Evolutionary conservation across 2,113 vertebrate species (phyloP), one percentile per base, ranked within the genome.

Genomic region (Carassius auratus): DNA sequence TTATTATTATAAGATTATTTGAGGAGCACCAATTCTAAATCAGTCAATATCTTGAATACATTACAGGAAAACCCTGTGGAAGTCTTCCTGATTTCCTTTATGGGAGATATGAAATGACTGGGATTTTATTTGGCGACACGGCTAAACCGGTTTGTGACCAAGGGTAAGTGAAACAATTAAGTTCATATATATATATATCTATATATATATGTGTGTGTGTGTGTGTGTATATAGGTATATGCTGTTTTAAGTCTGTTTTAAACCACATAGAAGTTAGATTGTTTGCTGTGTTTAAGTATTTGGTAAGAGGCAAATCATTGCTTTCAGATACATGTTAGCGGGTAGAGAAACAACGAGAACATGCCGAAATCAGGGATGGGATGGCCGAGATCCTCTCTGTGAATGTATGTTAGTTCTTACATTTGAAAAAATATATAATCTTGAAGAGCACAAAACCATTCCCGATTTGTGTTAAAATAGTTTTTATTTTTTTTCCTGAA

Each of bases 91-190:
- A 89, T 0, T 0, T 91, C 2, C 0, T 0, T 1, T 30, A 90
- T 88, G 90, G 90, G 30, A 50, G 0, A 14, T 91, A 86, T 85
- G 3, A 23, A 3, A 8, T 13, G n/a, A 10, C 17, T 10, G 87
- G 85, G 76, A 21, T 79, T 57, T 15, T 8, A 4, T 89, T 88
- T 86, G 90, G 90, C 6, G 85, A 86, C 36, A 66, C 0, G 19
- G n/a, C 73, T 48, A 87, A 7, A 73, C 75, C 55, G 3, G 10
- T 61, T 8, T 91, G 90, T 87, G 17, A 91, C 1, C 0, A 0
- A 45, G 90, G 90, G 90, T 90, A 42, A 84, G 89, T 73, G 30
- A n/a, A n/a, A n/a, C n/a, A n/a, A n/a, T n/a, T n/a, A n/a, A n/a
- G n/a, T n/a, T n/a, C n/a, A n/a, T n/a, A n/a, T n/a, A n/a, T n/a